Base-by-base conservation (phyloP, 2,797 vertebrate species). In the Gadopsis bispinosus region DNA sequence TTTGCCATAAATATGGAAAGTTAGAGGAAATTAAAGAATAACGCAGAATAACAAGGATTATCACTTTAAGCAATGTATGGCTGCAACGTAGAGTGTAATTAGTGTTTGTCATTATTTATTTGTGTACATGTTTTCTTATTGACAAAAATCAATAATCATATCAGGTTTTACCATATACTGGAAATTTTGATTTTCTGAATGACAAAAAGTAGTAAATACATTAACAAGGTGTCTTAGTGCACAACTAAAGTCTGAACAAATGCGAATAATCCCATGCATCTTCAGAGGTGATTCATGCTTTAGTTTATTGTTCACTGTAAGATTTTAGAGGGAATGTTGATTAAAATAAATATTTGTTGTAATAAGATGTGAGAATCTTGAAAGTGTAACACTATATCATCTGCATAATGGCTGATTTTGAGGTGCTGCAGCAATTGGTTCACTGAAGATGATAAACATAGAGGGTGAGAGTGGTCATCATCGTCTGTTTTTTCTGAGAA, bases 391-490 rank as follows among this genome's bases (percentile, higher is more conserved):
- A n/a, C 65, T 16, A 59, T 60, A 13, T 73, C 19, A 47, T 74
- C 60, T 61, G 60, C 60, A 41, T 77, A 63, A 48, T 43, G 31
- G 26, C 12, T 41, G 13, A 72, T 66, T 72, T 68, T 64, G n/a
- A 62, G 13, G 11, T 41, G 31, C 16, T 29, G 11, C 37, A 73
- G 7, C 20, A 41, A 10, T 16, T 47, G 19, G 3, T 47, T 68
- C 9, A n/a, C 7, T 56, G 3, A 53, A 35, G 22, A 39, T 17
- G 4, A 33, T 26, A 39, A 55, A 29, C 7, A 29, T 16, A 29
- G 1, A 41, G 13, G 9, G 3, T 31, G 26, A 53, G 48, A 51
- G 31, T 48, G 5, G 8, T 1, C 26, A 58, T 65, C 16, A 3
- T 17, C 13, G 7, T 51, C 12, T 61, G 10, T 19, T 68, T 68